Evolutionary conservation across 2,888 invertebrate genomes (phyloP).

Genomic region (Tetranychus truncatus): DNA sequence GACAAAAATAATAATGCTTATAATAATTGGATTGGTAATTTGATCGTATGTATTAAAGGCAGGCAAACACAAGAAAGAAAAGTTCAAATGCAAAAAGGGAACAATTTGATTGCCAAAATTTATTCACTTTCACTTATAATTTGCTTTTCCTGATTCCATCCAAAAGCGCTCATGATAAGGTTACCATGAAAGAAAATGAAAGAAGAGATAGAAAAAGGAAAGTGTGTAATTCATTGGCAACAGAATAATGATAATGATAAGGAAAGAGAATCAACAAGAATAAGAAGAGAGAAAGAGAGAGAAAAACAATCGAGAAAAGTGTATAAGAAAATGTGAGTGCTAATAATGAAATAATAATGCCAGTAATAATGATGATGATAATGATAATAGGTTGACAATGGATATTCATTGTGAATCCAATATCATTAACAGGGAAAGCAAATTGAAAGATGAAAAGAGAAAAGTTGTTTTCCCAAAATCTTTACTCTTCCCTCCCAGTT

Average conservation of each 20-base stretch:
- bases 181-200: not conserved
- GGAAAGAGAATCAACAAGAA: not conserved
- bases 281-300: not conserved
- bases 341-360: not conserved
- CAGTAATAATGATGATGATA: not conserved
- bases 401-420: not conserved
- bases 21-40: conserved; percentile 1
- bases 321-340: not conserved
- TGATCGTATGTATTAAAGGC: not conserved
- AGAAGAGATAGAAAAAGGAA: not conserved
- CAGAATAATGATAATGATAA: not conserved
- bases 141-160: not conserved
- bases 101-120: no score
- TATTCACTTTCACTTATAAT: not conserved
- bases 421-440: not conserved
- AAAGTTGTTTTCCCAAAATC: not conserved
- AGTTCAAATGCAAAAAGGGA: no score
- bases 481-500: no score
- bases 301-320: not conserved
- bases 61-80: no score
- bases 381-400: not conserved
- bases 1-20: not conserved
- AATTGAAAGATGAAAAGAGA: not conserved
- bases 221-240: not conserved
- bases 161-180: no score